Base-by-base conservation (phyloP, 2,888 invertebrate genomes). In the Linnaemya tessellans region DNA sequence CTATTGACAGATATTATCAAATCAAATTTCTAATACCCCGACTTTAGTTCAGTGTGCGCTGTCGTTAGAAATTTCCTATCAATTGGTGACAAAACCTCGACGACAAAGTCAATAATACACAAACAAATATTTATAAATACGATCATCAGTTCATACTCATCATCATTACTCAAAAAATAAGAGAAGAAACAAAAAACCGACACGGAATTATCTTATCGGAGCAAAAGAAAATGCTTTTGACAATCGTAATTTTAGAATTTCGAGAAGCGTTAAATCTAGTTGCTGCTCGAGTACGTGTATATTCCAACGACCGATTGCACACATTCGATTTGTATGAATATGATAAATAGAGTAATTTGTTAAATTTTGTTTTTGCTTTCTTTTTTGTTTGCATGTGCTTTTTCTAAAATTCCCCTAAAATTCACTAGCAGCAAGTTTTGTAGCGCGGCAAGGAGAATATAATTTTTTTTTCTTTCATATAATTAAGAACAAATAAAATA, bases 191-290 rank as follows among this genome's bases (percentile, higher is more conserved):
- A 43, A 15, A 35, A 20, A 51, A 70, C 60, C 20, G n/a, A n/a
- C n/a, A n/a, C n/a, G n/a, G 18, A 73, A 20, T 56, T 70, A 85
- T 80, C 85, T 82, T 85, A 85, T 82, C 85, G 64, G 62, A 68
- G 54, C 8, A 74, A 62, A 54, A 38, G 25, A 68, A 80, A 30
- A 67, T 38, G 46, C 68, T 80, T 83, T 74, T 75, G 80, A 74
- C 84, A 75, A 46, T 79, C 54, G 49, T 74, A 62, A 62, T 74
- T 79, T 79, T 73, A 67, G 35, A 82, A 64, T 38, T 78, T 73
- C 51, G 25, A 78, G n/a, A 84, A 58, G 46, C 70, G 22, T 79
- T 74, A 68, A 84, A 65, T 80, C 71, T n/a, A 62, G 25, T 75
- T 60, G 25, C 38, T 38, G 58, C 41, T 51, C 56, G 64, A 18